Conservation (phyloP, 2,888 invertebrate genomes). For the Drosophila recens region DNA sequence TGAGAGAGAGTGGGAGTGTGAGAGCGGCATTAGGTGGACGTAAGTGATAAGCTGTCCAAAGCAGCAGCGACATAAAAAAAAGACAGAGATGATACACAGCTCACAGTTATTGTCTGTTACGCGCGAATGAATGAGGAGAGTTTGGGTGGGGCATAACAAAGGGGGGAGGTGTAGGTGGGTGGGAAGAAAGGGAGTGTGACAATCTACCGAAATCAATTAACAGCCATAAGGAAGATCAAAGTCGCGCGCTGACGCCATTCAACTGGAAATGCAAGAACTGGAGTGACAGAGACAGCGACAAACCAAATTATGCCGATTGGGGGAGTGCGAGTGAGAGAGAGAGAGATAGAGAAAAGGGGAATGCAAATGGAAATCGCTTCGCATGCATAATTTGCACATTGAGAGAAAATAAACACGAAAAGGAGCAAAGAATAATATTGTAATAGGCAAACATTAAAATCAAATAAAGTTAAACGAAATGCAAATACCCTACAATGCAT, state of each 20-base stretch:
- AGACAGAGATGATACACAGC: conserved; percentile 35
- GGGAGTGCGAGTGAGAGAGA: not conserved
- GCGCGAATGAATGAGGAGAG: conserved; percentile 29
- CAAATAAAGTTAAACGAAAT: conserved; percentile 2
- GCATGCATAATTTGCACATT: conserved; percentile 60
- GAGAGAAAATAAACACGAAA: conserved; percentile 32
- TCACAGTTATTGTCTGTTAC: conserved; percentile 46
- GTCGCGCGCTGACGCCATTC: conserved; percentile 39
- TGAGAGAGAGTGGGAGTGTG: conserved; percentile 5
- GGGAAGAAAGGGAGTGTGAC: conserved; percentile 24
- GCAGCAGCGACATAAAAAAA: conserved; percentile 10
- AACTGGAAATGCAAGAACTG: conserved; percentile 45
- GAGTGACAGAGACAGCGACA: conserved; percentile 6
- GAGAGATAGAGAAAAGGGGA: not conserved
- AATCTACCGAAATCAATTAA: conserved; percentile 59
- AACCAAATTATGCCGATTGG: not conserved
- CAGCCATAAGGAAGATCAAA: conserved; percentile 58
- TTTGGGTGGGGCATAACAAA: no score
- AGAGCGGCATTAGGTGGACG: not conserved
- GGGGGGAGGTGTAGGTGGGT: not conserved
- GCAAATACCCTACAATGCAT: conserved; percentile 22
- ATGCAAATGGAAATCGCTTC: conserved; percentile 40
- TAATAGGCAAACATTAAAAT: conserved; percentile 14
- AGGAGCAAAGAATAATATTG: conserved; percentile 33
- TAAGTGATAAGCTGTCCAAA: conserved; percentile 23